These are phyloP conservation scores for Phenganax marumi DNA, from an alignment of 92 coral and sea anemone species.

Conservation along the genomic window DNA sequence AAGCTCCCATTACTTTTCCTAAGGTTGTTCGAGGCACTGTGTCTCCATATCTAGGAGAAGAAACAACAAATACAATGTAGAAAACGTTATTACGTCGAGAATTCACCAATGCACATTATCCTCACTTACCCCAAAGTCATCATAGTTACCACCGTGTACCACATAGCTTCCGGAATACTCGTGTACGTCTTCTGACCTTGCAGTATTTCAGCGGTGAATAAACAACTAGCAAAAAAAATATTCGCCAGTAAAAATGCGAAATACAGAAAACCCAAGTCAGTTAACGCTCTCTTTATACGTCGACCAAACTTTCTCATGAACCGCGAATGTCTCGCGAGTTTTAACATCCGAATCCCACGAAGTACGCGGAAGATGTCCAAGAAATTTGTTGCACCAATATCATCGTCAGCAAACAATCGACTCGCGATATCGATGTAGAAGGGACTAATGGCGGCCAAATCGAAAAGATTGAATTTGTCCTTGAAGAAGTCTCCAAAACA, in stretches of 20 bases:
- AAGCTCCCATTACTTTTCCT: constrained; percentile 23
- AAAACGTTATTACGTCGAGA: not conserved
- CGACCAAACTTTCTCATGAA: constrained; percentile 81
- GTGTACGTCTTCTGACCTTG: constrained; percentile 57
- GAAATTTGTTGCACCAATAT: constrained; percentile 45
- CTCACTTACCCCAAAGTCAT: constrained; percentile 95
- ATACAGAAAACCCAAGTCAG: constrained; percentile 79
- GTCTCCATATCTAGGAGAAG: constrained; percentile 9
- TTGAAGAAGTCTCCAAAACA: constrained; percentile 57
- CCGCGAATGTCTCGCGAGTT: constrained; percentile 86
- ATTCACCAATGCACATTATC: not conserved
- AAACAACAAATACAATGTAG: not conserved
- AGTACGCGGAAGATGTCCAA: constrained; percentile 75
- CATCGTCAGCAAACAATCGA: constrained; percentile 41
- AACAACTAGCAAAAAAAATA: constrained; percentile 80
- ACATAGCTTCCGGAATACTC: constrained; percentile 93
- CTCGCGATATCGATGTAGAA: constrained; percentile 69
- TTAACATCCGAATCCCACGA: constrained; percentile 76
- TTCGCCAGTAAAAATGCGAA: constrained; percentile 81
- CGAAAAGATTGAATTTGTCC: constrained; percentile 73
- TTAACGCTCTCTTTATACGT: constrained; percentile 72
- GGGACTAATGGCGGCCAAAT: constrained; percentile 73
- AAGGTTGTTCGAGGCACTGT: constrained; percentile 8
- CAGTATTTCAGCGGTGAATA: constrained; percentile 66
- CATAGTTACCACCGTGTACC: constrained; percentile 93